A percentile compares a stretch with the other conserved stretches of the same genome.
phyloP scores from a whole-genome alignment of 2,113 vertebrate species.

The Galbula dea region DNA sequence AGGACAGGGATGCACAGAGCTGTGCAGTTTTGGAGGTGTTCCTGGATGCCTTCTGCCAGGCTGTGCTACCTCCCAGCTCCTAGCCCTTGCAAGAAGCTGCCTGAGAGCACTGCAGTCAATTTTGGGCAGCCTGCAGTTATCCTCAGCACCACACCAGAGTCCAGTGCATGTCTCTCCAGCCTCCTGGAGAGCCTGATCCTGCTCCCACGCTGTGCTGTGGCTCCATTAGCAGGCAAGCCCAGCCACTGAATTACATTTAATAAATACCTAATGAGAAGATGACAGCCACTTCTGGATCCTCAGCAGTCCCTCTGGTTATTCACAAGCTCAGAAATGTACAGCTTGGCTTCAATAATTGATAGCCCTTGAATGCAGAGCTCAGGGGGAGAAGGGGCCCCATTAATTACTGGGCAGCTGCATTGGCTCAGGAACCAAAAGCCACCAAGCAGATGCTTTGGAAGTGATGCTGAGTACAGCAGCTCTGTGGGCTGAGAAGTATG shows the following conservation, averaged over 20 bases:
- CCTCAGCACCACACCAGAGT: neutral
- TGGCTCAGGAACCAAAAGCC: neutral
- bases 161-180: neutral
- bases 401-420: neutral
- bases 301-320: neutral
- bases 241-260: conserved; percentile 43
- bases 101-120: fast-evolving
- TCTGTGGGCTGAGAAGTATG: neutral
- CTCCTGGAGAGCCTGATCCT: neutral
- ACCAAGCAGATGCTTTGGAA: neutral
- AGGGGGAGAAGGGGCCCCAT: neutral
- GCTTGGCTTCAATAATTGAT: conserved; percentile 28
- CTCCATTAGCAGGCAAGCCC: neutral
- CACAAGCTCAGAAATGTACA: neutral
- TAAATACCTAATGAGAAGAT: conserved; percentile 57
- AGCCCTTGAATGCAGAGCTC: neutral
- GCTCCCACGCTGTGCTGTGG: neutral
- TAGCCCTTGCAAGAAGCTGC: neutral
- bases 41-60: neutral
- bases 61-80: neutral
- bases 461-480: neutral
- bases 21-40: neutral
- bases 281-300: conserved; percentile 29
- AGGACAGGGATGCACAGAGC: neutral
- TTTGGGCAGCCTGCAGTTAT: neutral